These are phyloP conservation scores for Drosophila miranda DNA, from an alignment of 1,140 invertebrate species.

Conservation along the genomic window DNA sequence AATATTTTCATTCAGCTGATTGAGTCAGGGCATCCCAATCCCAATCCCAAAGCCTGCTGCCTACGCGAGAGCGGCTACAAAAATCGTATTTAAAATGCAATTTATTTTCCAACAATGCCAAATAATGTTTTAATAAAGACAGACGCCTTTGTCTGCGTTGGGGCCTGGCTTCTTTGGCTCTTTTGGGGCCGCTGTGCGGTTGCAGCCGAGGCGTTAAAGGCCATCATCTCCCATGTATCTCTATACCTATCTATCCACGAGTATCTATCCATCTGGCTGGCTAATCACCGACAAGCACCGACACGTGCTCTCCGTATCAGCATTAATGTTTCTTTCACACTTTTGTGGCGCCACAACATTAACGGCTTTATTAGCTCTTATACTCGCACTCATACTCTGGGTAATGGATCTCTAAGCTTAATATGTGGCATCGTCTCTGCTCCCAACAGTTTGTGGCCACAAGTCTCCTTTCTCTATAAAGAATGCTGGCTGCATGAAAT, in stretches of 20 bases:
- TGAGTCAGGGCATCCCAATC: slow-evolving; percentile 42
- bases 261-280: slow-evolving; percentile 33
- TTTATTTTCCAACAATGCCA: slow-evolving; percentile 66
- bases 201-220: slow-evolving; percentile 56
- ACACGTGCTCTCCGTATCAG: slow-evolving; percentile 50
- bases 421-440: no score
- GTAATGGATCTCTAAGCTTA: no score
- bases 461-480: background rate
- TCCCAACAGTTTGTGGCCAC: slow-evolving; percentile 2
- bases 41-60: slow-evolving; percentile 30
- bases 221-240: slow-evolving; percentile 38
- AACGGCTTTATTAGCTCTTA: slow-evolving; percentile 62
- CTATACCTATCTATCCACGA: slow-evolving; percentile 2
- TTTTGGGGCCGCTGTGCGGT: background rate
- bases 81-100: slow-evolving; percentile 72
- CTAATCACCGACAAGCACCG: slow-evolving; percentile 57
- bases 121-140: slow-evolving; percentile 75
- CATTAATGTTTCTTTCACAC: slow-evolving; percentile 44
- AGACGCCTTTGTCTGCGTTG: slow-evolving; percentile 23
- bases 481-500: slow-evolving; percentile 52
- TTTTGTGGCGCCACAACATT: slow-evolving; percentile 47
- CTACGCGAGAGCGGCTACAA: slow-evolving; percentile 30
- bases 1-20: slow-evolving; percentile 67
- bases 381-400: slow-evolving; percentile 20
- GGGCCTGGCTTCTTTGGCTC: no score